Conservation (phyloP, 2,888 invertebrate genomes). For the Candidula unifasciata region DNA sequence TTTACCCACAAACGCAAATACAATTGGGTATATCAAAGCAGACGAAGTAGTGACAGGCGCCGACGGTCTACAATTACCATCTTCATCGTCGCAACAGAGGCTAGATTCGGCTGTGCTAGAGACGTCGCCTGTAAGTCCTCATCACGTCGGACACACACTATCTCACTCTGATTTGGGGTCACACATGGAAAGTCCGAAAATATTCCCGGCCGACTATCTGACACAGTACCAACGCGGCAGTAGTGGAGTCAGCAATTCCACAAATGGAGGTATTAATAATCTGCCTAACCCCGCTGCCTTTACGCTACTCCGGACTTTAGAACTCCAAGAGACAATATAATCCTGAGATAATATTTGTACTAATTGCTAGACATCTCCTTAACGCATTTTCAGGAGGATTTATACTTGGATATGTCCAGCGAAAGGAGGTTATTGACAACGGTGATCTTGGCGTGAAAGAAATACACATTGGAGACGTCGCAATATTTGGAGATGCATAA, state of each 20-base stretch:
- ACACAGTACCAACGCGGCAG: slow-evolving; percentile 16
- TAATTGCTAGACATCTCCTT: background rate
- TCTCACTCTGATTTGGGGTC: background rate
- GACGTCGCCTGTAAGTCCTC: slow-evolving; percentile 30
- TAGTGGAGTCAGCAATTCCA: background rate
- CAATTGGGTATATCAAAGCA: too few relatives aligned
- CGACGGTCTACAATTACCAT: background rate
- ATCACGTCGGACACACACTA: background rate
- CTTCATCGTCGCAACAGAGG: background rate
- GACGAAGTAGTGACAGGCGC: background rate
- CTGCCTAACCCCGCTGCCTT: slow-evolving; percentile 42
- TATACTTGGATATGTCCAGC: too few relatives aligned
- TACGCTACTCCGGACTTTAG: slow-evolving; percentile 47
- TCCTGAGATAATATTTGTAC: background rate
- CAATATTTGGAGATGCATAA: too few relatives aligned
- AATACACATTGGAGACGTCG: too few relatives aligned
- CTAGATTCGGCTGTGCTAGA: slow-evolving; percentile 36
- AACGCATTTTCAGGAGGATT: too few relatives aligned
- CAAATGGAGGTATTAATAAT: slow-evolving; percentile 40
- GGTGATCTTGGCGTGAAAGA: too few relatives aligned
- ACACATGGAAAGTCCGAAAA: background rate
- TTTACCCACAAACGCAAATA: background rate
- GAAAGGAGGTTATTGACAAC: too few relatives aligned
- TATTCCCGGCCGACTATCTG: slow-evolving; percentile 44
- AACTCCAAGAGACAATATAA: slow-evolving; percentile 49